Evolutionary conservation across 2,113 vertebrate species (phyloP).

Genomic region (Vombatus ursinus): DNA sequence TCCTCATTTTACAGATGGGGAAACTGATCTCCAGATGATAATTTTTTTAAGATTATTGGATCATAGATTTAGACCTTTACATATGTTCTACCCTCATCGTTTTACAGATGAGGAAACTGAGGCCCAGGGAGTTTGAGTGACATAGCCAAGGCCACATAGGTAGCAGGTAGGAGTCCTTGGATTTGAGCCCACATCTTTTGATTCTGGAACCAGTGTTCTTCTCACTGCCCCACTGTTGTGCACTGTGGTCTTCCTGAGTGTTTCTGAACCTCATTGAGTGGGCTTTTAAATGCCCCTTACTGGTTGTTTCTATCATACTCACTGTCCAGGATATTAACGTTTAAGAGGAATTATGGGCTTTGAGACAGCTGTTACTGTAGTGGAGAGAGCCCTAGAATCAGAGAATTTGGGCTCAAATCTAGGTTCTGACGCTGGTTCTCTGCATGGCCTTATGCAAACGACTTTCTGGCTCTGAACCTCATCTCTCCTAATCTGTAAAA

Average conservation of each 20-base stretch:
- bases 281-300: conserved; percentile 1
- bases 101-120: neutral
- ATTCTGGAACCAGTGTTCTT: neutral
- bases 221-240: neutral
- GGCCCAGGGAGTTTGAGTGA: neutral
- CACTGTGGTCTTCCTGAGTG: neutral
- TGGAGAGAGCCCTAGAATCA: neutral
- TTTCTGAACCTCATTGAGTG: neutral
- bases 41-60: neutral
- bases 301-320: conserved; percentile 28
- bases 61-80: neutral
- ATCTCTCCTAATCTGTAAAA: neutral
- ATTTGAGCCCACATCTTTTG: neutral
- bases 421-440: neutral
- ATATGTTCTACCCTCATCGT: no score
- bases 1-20: neutral
- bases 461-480: neutral
- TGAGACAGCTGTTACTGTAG: neutral
- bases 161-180: no score
- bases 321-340: neutral
- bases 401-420: neutral
- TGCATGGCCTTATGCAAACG: neutral
- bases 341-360: neutral
- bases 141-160: neutral
- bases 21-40: neutral